Percentiles rank a stretch among this genome's conserved stretches.
These are phyloP conservation scores for Urosaurus nigricauda DNA, from an alignment of 2,797 vertebrate species.

Conservation along the genomic window DNA sequence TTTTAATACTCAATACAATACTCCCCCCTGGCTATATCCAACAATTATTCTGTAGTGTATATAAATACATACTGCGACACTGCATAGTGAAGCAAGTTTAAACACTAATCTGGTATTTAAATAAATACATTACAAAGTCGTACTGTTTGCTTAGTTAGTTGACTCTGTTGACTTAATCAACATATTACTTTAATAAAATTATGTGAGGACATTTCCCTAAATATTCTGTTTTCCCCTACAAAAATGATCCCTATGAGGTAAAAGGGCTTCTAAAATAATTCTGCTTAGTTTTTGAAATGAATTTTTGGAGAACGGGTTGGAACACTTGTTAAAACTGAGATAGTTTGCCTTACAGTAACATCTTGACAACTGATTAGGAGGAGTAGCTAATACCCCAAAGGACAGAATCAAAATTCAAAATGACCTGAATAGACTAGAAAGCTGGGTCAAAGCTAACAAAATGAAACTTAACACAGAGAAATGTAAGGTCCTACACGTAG, in stretches of 20 bases:
- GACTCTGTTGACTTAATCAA: constrained; percentile 61
- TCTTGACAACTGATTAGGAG: too few relatives aligned
- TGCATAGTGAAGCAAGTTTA: constrained; percentile 60
- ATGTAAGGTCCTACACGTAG: too few relatives aligned
- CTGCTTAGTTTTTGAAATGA: neutral
- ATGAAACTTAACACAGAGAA: too few relatives aligned
- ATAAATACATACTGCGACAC: constrained; percentile 50
- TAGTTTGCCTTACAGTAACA: too few relatives aligned
- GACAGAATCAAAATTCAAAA: too few relatives aligned
- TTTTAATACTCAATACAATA: constrained; percentile 53
- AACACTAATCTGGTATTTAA: constrained; percentile 70
- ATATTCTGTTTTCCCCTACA: neutral
- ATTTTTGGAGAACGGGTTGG: constrained; percentile 11
- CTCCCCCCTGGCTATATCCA: constrained; percentile 40
- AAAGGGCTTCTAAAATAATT: neutral
- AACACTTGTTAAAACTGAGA: neutral
- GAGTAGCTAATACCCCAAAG: too few relatives aligned
- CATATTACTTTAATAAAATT: constrained; percentile 62
- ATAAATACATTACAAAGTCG: constrained; percentile 55
- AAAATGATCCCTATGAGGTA: neutral
- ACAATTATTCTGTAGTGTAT: constrained; percentile 56
- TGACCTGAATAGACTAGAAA: too few relatives aligned
- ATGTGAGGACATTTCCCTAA: constrained; percentile 26
- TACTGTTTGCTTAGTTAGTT: constrained; percentile 51
- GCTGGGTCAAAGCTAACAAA: too few relatives aligned